Percentiles rank a stretch among this genome's conserved stretches.
Conservation (phyloP, 2,797 vertebrate genomes). For the Bucorvus abyssinicus region DNA sequence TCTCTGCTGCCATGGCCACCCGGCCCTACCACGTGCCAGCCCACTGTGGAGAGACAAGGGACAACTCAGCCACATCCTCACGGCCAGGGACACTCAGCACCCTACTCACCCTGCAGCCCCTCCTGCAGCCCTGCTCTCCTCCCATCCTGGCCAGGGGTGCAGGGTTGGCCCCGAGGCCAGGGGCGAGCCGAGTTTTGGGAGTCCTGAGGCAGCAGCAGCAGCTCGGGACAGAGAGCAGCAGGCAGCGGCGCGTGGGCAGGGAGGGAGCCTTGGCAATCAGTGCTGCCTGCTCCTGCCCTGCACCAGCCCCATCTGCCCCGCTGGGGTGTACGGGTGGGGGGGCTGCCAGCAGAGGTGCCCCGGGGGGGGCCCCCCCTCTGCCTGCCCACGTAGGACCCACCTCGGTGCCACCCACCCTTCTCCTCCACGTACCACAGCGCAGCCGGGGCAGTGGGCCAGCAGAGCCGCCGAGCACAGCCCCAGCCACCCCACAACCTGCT, state of each 20-base stretch:
- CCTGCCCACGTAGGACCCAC: neutral
- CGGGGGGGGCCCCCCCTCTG: fast-evolving
- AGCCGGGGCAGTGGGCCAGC: neutral
- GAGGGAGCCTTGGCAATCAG: neutral
- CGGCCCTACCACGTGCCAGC: neutral
- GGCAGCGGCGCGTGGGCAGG: neutral
- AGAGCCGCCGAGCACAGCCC: neutral
- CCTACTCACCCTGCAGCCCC: neutral
- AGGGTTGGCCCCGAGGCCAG: neutral
- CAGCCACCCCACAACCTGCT: neutral
- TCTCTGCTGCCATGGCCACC: constrained; percentile 28
- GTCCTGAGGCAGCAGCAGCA: neutral
- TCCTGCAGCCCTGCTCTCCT: neutral
- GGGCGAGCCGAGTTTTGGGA: neutral
- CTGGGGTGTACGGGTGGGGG: neutral
- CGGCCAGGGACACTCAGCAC: fast-evolving
- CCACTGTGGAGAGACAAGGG: neutral
- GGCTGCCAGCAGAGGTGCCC: neutral
- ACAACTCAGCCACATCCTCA: neutral
- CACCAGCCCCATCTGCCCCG: neutral
- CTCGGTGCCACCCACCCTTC: neutral
- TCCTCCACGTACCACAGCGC: neutral
- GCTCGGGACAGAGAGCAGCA: fast-evolving
- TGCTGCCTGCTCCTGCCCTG: neutral
- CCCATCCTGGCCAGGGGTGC: fast-evolving